Percentiles rank a stretch among this genome's conserved stretches.
These are phyloP conservation scores for Aix galericulata DNA, from an alignment of 2,113 vertebrate genomes.

Conservation along the genomic window DNA sequence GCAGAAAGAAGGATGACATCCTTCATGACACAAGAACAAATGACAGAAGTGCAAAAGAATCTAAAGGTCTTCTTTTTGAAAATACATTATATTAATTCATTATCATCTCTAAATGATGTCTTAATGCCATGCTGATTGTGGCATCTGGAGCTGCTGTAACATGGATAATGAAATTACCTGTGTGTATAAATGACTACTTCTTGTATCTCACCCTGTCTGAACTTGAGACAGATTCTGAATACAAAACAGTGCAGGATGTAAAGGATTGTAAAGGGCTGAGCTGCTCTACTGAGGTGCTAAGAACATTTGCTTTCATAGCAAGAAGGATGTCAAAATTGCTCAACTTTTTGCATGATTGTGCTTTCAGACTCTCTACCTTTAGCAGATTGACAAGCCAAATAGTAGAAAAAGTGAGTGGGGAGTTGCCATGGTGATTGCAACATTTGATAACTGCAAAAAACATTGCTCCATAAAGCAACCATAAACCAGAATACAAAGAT, in stretches of 20 bases:
- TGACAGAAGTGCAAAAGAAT: not conserved
- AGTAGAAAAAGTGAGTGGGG: conserved; percentile 59
- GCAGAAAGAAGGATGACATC: not conserved
- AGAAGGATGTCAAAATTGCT: not conserved
- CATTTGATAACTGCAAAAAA: conserved; percentile 55
- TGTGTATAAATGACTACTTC: not conserved
- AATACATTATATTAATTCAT: not conserved
- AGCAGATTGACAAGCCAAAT: conserved; percentile 62
- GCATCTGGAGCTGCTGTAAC: not conserved
- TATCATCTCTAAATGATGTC: not conserved
- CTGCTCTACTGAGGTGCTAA: not conserved
- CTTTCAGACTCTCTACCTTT: conserved; percentile 7
- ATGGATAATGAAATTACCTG: not conserved
- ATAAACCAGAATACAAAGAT: not conserved
- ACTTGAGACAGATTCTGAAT: not conserved
- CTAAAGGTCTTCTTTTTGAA: not conserved
- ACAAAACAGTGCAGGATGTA: not conserved
- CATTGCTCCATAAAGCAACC: not conserved
- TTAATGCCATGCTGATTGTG: not conserved
- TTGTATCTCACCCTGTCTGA: not conserved
- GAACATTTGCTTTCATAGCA: not conserved
- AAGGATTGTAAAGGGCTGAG: not conserved
- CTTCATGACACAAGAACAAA: not conserved
- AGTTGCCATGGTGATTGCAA: conserved; percentile 75
- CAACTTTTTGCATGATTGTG: not conserved